Percentiles rank a stretch among this genome's conserved stretches.
Evolutionary conservation across 1,140 invertebrate species (phyloP).

Genomic region (Philaenus spumarius): DNA sequence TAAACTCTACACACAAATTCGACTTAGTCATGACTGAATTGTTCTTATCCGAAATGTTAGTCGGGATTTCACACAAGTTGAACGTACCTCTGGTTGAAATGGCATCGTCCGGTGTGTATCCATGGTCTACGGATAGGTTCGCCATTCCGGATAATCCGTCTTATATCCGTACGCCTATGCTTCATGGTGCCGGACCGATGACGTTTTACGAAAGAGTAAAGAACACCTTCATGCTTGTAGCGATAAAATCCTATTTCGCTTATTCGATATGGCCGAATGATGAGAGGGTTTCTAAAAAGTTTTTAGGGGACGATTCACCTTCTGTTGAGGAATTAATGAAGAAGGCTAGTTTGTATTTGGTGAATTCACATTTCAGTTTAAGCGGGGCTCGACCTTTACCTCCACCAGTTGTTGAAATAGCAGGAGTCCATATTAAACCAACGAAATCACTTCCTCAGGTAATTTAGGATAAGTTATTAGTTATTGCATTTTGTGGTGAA

Average conservation of each 20-base stretch:
- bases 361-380: too few species aligned
- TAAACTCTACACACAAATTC: neutral
- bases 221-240: conserved; percentile 14
- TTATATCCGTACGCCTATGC: neutral
- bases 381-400: conserved; percentile 33
- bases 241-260: neutral
- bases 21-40: conserved; percentile 5
- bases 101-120: conserved; percentile 47
- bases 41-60: neutral
- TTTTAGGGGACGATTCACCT: conserved; percentile 32
- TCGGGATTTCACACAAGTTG: conserved; percentile 34
- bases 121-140: conserved; percentile 48
- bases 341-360: too few species aligned
- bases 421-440: conserved; percentile 41
- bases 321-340: conserved; percentile 38
- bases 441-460: conserved; percentile 49
- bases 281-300: neutral
- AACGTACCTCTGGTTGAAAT: conserved; percentile 48
- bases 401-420: conserved; percentile 40
- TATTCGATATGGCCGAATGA: neutral
- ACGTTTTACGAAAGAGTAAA: conserved; percentile 40
- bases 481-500: too few species aligned
- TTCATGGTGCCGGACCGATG: conserved; percentile 41
- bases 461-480: too few species aligned
- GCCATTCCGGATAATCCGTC: too few species aligned